Percentiles rank a stretch among this genome's conserved stretches.
phyloP scores from a whole-genome alignment of 2,113 vertebrate species.

The Apeltes quadracus region DNA sequence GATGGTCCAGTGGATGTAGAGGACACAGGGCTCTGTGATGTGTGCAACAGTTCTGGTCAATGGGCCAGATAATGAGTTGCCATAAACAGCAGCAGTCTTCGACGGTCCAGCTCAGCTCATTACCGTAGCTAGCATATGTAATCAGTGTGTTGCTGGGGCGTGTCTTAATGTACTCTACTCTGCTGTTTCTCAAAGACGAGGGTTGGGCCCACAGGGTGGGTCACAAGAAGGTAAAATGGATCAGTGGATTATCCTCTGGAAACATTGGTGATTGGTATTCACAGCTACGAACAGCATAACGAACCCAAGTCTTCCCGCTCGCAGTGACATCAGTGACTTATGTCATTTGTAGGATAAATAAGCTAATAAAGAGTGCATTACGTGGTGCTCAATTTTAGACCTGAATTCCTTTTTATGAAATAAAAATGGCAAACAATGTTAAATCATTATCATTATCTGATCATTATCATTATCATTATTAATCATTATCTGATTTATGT shows the following conservation, averaged over 20 bases:
- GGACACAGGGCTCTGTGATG: slow-evolving; percentile 78
- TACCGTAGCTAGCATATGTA: slow-evolving; percentile 78
- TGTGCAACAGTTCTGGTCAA: slow-evolving; percentile 81
- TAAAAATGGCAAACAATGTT: slow-evolving; percentile 1
- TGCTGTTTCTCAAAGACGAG: slow-evolving; percentile 72
- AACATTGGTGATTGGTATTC: slow-evolving; percentile 56
- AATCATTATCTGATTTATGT: no score
- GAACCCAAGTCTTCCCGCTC: slow-evolving; percentile 8
- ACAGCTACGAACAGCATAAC: slow-evolving; percentile 35
- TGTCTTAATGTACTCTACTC: slow-evolving; percentile 80
- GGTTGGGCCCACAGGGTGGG: slow-evolving; percentile 66
- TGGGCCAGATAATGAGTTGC: slow-evolving; percentile 83
- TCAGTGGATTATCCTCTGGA: slow-evolving; percentile 61
- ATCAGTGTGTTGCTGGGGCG: slow-evolving; percentile 80
- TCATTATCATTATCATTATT: no score
- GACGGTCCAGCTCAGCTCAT: slow-evolving; percentile 80
- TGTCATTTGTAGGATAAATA: slow-evolving; percentile 10
- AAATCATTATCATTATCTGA: no score
- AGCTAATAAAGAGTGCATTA: slow-evolving; percentile 1
- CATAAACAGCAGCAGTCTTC: slow-evolving; percentile 81
- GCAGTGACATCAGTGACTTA: background rate
- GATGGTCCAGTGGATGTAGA: slow-evolving; percentile 74
- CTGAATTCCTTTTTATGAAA: background rate
- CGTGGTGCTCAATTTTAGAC: background rate
- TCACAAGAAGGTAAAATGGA: slow-evolving; percentile 71